Evolutionary conservation across 2,888 invertebrate species (phyloP).

Genomic region (Caenorhabditis panamensis): DNA sequence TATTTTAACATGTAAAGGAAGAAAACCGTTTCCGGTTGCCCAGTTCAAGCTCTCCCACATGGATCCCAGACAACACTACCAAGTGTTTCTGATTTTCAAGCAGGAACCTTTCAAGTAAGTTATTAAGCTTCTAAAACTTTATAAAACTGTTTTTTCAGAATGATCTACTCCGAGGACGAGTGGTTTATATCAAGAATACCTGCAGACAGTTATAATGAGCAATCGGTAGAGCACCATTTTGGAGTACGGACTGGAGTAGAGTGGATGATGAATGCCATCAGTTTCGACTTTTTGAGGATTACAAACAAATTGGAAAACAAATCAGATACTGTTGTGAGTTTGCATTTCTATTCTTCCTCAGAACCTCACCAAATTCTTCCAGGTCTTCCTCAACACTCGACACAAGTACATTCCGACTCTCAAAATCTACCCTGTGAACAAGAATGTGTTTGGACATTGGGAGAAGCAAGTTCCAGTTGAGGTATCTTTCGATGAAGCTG

Average conservation of each 20-base stretch:
- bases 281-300: background rate
- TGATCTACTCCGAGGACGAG: background rate
- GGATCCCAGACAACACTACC: background rate
- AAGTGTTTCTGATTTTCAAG: background rate
- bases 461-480: background rate
- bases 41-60: background rate
- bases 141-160: background rate
- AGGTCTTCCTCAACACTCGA: background rate
- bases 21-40: background rate
- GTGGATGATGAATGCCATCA: background rate
- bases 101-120: background rate
- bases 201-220: background rate
- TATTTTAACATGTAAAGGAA: background rate
- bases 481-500: background rate
- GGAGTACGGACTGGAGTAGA: background rate
- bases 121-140: background rate
- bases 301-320: background rate
- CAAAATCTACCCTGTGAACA: background rate
- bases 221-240: background rate
- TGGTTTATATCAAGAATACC: background rate
- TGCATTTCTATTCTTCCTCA: background rate
- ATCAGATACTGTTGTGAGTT: background rate
- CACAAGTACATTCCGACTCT: conserved; percentile 3
- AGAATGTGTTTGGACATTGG: background rate
- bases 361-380: background rate